phyloP scores from a whole-genome alignment of 2,888 invertebrate species.

The Cephus runcator region DNA sequence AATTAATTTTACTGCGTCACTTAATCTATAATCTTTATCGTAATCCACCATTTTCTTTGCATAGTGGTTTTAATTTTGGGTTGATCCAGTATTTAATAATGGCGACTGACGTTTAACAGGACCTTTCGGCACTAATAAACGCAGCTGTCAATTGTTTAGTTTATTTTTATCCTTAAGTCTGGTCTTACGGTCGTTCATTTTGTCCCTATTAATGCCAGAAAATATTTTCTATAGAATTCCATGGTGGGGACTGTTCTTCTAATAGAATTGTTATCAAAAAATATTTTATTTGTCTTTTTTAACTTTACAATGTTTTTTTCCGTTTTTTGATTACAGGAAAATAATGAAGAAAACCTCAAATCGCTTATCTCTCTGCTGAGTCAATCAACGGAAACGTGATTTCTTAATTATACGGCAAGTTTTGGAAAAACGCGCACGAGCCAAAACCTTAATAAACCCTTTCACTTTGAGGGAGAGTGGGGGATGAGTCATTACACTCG shows the following conservation, averaged over 20 bases:
- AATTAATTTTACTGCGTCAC: background rate
- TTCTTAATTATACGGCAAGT: background rate
- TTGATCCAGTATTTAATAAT: background rate
- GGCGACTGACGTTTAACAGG: background rate
- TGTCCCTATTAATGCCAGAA: background rate
- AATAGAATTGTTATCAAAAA: background rate
- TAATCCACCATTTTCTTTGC: background rate
- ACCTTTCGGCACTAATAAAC: background rate
- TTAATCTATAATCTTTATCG: background rate
- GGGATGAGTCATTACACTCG: background rate
- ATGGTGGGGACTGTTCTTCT: background rate
- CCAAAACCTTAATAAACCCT: background rate
- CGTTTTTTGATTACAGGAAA: background rate
- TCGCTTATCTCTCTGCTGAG: background rate
- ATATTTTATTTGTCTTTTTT: background rate
- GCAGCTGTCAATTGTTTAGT: background rate
- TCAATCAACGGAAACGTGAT: background rate
- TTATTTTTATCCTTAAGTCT: background rate
- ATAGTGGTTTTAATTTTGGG: background rate
- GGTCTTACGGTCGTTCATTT: background rate
- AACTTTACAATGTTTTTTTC: background rate
- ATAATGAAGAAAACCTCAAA: too few relatives aligned
- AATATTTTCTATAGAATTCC: background rate
- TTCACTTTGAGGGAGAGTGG: background rate
- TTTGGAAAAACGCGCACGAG: background rate